Conservation (phyloP, 2,797 vertebrate species). For the Melanotaenia boesemani region DNA sequence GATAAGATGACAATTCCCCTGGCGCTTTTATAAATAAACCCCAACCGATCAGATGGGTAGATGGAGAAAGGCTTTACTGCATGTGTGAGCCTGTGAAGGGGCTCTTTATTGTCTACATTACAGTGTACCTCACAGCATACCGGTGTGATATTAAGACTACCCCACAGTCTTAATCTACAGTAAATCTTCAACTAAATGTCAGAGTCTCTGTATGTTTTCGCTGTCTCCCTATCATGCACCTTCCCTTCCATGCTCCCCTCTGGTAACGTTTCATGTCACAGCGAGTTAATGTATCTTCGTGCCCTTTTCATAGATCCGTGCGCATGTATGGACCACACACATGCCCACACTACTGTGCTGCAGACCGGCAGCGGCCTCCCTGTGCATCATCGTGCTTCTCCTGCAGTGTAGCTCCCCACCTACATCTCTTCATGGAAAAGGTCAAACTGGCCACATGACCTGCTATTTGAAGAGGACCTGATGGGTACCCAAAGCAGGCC, state of each 20-base stretch:
- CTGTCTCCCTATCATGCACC: conserved; percentile 46
- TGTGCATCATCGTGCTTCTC: conserved; percentile 45
- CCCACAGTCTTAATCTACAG: neutral
- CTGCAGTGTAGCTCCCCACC: conserved; percentile 58
- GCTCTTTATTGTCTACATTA: conserved; percentile 1
- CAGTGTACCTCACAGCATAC: conserved; percentile 2
- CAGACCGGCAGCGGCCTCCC: conserved; percentile 45
- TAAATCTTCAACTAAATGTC: neutral
- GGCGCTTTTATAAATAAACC: conserved; percentile 85
- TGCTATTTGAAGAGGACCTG: conserved; percentile 72
- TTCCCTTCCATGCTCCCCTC: conserved; percentile 44
- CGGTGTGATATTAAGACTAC: neutral
- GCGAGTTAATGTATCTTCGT: conserved; percentile 72
- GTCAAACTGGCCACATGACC: conserved; percentile 77
- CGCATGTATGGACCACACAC: conserved; percentile 59
- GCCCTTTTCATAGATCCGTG: conserved; percentile 79
- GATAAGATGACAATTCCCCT: conserved; percentile 86
- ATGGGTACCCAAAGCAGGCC: conserved; percentile 68
- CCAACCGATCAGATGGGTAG: conserved; percentile 64
- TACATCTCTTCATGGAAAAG: conserved; percentile 69
- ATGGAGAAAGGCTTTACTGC: conserved; percentile 31
- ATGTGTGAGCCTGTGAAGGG: conserved; percentile 8
- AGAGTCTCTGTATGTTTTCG: conserved; percentile 12
- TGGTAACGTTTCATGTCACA: conserved; percentile 74
- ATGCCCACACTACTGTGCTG: conserved; percentile 14